Percentiles rank a stretch among this genome's conserved stretches.
These are phyloP conservation scores for Leucoptera coffeella DNA, from an alignment of 2,888 invertebrate species.

Conservation along the genomic window DNA sequence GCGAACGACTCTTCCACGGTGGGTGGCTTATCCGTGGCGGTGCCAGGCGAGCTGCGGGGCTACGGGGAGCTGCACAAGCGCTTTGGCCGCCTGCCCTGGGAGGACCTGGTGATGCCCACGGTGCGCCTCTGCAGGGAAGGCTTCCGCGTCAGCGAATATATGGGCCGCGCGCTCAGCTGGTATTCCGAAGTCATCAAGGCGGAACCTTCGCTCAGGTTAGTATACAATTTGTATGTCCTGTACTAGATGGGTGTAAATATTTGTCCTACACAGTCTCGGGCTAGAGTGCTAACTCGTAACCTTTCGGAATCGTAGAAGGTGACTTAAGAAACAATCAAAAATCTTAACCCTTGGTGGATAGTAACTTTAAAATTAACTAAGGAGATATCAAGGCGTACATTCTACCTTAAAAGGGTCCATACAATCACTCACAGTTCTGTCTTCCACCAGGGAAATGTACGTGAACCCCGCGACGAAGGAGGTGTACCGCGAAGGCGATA, in stretches of 20 bases:
- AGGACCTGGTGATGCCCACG: constrained; percentile 60
- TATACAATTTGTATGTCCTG: constrained; percentile 1
- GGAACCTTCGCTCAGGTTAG: background rate
- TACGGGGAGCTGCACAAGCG: constrained; percentile 62
- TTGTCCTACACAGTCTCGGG: too few species aligned
- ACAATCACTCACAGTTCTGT: too few species aligned
- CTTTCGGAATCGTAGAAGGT: too few species aligned
- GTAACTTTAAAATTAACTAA: too few species aligned
- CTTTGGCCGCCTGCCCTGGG: constrained; percentile 65
- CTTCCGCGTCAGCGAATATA: constrained; percentile 50
- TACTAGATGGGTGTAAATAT: too few species aligned
- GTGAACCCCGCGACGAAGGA: constrained; percentile 38
- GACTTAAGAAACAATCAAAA: too few species aligned
- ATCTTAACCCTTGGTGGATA: too few species aligned
- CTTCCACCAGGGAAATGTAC: constrained; percentile 28
- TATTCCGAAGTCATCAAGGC: constrained; percentile 10
- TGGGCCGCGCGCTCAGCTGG: constrained; percentile 34
- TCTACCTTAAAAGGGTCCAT: too few species aligned
- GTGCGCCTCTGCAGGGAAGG: constrained; percentile 64
- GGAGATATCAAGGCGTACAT: too few species aligned
- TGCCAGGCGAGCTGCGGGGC: constrained; percentile 74
- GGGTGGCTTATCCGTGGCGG: constrained; percentile 60
- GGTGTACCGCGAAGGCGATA: constrained; percentile 44
- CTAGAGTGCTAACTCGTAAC: too few species aligned
- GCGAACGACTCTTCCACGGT: constrained; percentile 7